Percentiles rank a stretch among this genome's conserved stretches.
Conservation (phyloP, 23 tunicate species). For the Halocynthia roretzi region DNA sequence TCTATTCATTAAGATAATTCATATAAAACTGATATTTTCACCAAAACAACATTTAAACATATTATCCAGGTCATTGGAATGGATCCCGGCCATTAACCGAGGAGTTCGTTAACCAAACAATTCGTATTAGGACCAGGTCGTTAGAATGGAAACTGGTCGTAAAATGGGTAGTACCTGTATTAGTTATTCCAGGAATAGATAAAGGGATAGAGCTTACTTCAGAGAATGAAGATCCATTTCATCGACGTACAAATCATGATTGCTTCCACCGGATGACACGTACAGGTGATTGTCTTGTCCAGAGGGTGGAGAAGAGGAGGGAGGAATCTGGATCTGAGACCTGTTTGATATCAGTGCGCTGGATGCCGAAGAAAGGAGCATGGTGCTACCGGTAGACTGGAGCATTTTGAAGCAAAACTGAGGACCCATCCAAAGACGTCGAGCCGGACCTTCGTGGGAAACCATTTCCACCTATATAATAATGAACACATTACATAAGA, state of each 20-base stretch:
- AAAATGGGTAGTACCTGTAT: too few relatives aligned
- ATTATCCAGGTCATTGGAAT: too few relatives aligned
- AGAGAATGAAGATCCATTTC: constrained; percentile 61
- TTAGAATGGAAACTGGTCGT: background rate
- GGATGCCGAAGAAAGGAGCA: constrained; percentile 53
- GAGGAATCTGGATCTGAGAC: constrained; percentile 26
- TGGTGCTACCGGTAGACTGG: constrained; percentile 57
- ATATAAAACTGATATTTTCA: too few relatives aligned
- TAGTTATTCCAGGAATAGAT: too few relatives aligned
- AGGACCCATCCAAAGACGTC: constrained; percentile 97
- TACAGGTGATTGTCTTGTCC: background rate
- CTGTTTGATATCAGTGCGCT: constrained; percentile 75
- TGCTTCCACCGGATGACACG: background rate
- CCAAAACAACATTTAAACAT: too few relatives aligned
- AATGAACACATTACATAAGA: too few relatives aligned
- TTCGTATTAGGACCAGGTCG: too few relatives aligned
- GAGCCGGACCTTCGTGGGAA: constrained; percentile 91
- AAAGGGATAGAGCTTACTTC: constrained; percentile 24
- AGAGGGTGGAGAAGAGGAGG: background rate
- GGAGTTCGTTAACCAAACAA: too few relatives aligned
- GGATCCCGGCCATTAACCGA: too few relatives aligned
- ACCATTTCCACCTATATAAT: constrained; percentile 77
- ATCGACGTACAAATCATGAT: constrained; percentile 37
- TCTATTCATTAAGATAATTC: too few relatives aligned
- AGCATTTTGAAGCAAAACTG: constrained; percentile 65